Evolutionary conservation across 2,113 vertebrate species (phyloP), one percentile per base, ranked within the genome.

Genomic region (Egretta garzetta): DNA sequence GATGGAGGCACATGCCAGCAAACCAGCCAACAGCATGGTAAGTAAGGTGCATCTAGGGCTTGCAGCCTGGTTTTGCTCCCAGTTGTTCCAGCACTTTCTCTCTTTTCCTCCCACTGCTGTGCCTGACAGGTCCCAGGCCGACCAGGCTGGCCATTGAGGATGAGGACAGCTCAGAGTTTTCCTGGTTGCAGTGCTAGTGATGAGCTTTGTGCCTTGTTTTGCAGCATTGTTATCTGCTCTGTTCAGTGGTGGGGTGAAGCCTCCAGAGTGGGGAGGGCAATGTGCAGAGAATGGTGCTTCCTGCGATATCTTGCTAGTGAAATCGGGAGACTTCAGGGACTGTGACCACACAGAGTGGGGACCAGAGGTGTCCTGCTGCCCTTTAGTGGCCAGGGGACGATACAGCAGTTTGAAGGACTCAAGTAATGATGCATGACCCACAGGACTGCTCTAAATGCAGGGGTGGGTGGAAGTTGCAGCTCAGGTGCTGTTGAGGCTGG

Each of bases 21-120:
- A 99, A 92, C 97, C 98, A 82, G 98, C 98, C 97, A 98, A 98
- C 94, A 98, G 96, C 64, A 96, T 98, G 98, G 98, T 98, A 76
- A 98, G 98, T 97, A 77, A 98, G 97, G 32, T 59, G 60, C 41
- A 5, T 4, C 17, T 35, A 23, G 43, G 49, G 22, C 73, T 79
- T 63, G 43, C 58, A 89, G 52, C 12, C 52, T 74, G 28, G 12
- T 75, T 91, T 86, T 68, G 7, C 22, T 90, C 12, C 13, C 23
- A 27, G 0, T 1, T 18, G 17, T 72, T 82, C 39, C 63, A 76
- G 55, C 13, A 32, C 35, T 53, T 74, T 47, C 14, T 64, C 32
- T 77, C 37, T 83, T 58, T 67, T 43, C 43, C 7, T 87, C 37
- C 63, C 45, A 19, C 5, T 85, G 10, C 53, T 67, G 10, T 43